Evolutionary conservation across 1,140 invertebrate genomes (phyloP), one percentile per base, ranked within the genome.

Genomic region (Zaprionus vittiger): DNA sequence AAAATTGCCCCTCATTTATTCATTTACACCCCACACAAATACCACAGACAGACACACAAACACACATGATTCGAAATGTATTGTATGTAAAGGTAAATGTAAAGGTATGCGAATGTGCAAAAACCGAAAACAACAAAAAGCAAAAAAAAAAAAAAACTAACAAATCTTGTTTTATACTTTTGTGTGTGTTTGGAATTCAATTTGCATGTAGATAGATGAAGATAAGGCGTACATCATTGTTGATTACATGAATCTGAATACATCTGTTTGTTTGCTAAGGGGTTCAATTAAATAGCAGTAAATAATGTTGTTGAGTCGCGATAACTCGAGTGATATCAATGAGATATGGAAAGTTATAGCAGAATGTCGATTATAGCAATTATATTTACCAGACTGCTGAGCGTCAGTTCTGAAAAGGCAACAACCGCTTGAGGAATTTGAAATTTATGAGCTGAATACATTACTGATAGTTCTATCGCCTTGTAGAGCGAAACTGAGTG

Each of bases 151-250:
- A 57, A 31, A 49, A 38, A 74, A 70, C 47, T 61, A 67, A 61
- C 34, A 67, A 63, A 70, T 60, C 72, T 74, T 74, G 66, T 74
- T 74, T 69, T 74, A 44, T 73, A 61, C 59, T 34, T 73, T 52
- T 63, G 24, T 37, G 12, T 54, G 49, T 26, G 47, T 20, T 62
- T 61, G 56, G 56, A 49, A 70, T 70, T 70, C 14, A 41, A 54
- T 62, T 70, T 70, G 72, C 72, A 70, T 74, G 52, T 74, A 55
- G 72, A 74, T 74, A 55, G 72, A 74, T 74, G 49, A 22, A 69
- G 72, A 74, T 74, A 74, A 62, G 52, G 24, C 17, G 24, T 26
- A 55, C 52, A 31, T n/a, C 54, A n/a, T 22, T 67, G 65, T 49
- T 44, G 65, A 55, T 66, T 66, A 66, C 64, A 66, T 56, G 55